phyloP scores from a whole-genome alignment of 2,888 invertebrate species.

The Lomographa bimaculata region DNA sequence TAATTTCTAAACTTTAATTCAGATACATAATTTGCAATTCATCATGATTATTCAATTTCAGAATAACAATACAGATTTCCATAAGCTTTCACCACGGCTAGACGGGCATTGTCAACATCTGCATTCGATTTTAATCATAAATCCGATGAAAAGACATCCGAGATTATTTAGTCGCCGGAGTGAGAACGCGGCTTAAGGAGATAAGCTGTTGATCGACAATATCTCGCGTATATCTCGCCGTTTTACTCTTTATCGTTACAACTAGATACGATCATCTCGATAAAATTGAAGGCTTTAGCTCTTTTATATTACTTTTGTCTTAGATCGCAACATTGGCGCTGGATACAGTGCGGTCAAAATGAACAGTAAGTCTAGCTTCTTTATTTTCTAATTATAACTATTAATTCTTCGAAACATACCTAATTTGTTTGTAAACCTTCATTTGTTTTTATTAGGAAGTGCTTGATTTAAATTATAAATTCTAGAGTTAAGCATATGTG shows the following conservation, averaged over 20 bases:
- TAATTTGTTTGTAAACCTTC: too few relatives aligned
- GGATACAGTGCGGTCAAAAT: slow-evolving; percentile 59
- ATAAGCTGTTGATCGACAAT: slow-evolving; percentile 65
- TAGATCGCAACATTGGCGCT: slow-evolving; percentile 54
- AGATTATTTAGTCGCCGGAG: slow-evolving; percentile 12
- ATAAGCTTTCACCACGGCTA: slow-evolving; percentile 6
- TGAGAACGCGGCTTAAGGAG: slow-evolving; percentile 29
- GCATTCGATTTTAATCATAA: slow-evolving; percentile 18
- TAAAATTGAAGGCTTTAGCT: slow-evolving; percentile 64
- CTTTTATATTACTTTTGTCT: slow-evolving; percentile 55
- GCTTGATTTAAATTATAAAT: too few relatives aligned
- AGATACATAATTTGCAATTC: slow-evolving; percentile 11
- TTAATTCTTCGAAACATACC: too few relatives aligned
- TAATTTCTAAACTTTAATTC: too few relatives aligned
- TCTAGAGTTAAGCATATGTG: too few relatives aligned
- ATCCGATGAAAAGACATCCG: slow-evolving; percentile 11
- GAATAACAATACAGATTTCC: slow-evolving; percentile 12
- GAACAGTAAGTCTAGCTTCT: slow-evolving; percentile 61
- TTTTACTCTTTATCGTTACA: slow-evolving; percentile 51
- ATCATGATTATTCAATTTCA: slow-evolving; percentile 11
- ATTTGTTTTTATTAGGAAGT: too few relatives aligned
- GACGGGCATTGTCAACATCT: slow-evolving; percentile 12
- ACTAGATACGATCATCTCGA: slow-evolving; percentile 59
- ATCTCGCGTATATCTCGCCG: slow-evolving; percentile 52
- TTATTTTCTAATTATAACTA: neutral